A percentile compares a stretch with the other conserved stretches of the same genome.
These are phyloP conservation scores for Cataglyphis hispanica DNA, from an alignment of 1,140 invertebrate species.

Conservation along the genomic window DNA sequence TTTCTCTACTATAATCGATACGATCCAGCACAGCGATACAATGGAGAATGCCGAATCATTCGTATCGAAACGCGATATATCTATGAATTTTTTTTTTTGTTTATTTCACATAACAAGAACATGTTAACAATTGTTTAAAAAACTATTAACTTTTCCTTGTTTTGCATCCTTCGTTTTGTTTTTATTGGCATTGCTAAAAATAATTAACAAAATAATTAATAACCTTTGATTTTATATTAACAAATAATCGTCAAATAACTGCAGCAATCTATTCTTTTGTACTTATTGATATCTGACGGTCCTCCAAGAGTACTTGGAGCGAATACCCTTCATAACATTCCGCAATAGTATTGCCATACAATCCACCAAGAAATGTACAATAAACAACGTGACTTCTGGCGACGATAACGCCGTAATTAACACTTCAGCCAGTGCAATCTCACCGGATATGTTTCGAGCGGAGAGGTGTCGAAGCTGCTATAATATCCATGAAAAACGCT, in stretches of 20 bases:
- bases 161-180: not conserved
- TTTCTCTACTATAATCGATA: constrained; percentile 43
- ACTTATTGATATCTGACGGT: not conserved
- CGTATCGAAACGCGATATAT: not conserved
- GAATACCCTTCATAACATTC: not conserved
- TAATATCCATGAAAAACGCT: constrained; percentile 66
- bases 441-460: constrained; percentile 13
- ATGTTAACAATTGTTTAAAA: constrained; percentile 7
- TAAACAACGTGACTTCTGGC: constrained; percentile 51
- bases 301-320: not conserved
- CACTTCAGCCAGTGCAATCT: constrained; percentile 47
- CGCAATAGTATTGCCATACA: constrained; percentile 6
- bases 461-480: constrained; percentile 23
- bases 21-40: not conserved
- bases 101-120: not conserved
- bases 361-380: constrained; percentile 38
- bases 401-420: constrained; percentile 57
- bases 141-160: not conserved
- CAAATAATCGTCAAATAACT: not conserved
- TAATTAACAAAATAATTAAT: not conserved
- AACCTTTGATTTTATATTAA: not conserved
- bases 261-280: not conserved
- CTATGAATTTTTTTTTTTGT: not conserved
- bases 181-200: not conserved
- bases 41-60: not conserved